Conservation (phyloP, 2,888 invertebrate species). For the Xestia xanthographa region DNA sequence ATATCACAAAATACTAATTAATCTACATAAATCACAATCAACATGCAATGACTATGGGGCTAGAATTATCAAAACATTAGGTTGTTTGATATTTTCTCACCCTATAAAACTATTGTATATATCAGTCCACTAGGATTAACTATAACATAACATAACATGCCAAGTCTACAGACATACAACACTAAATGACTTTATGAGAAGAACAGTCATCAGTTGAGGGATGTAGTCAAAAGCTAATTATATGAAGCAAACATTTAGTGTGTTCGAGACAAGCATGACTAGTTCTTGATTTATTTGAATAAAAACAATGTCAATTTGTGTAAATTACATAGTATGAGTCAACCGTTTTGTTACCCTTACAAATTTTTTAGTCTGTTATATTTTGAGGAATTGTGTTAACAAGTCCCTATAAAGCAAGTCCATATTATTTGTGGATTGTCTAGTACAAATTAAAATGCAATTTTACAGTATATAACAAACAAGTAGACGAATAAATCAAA, state of each 20-base stretch:
- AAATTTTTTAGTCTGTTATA: constrained; percentile 39
- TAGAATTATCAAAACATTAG: constrained; percentile 36
- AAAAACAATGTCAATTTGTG: constrained; percentile 42
- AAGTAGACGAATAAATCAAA: constrained; percentile 9
- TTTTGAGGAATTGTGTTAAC: constrained; percentile 45
- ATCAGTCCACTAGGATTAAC: constrained; percentile 15
- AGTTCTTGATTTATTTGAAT: constrained; percentile 47
- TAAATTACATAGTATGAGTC: constrained; percentile 34
- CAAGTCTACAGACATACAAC: constrained; percentile 43
- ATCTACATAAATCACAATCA: constrained; percentile 44
- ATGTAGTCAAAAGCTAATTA: constrained; percentile 45
- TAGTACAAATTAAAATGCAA: constrained; percentile 61
- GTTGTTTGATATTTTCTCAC: constrained; percentile 30
- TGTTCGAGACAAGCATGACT: constrained; percentile 62
- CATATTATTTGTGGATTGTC: constrained; percentile 50
- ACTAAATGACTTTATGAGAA: constrained; percentile 43
- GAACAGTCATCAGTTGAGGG: constrained; percentile 46
- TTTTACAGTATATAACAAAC: constrained; percentile 9
- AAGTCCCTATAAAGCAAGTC: constrained; percentile 39
- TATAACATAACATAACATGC: constrained; percentile 44
- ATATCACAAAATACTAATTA: constrained; percentile 43
- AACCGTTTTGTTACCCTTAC: constrained; percentile 36
- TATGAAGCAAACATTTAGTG: constrained; percentile 50
- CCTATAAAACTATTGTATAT: constrained; percentile 10
- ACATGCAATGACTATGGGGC: constrained; percentile 56